phyloP scores from a whole-genome alignment of 2,888 invertebrate genomes.

The Uropetala carovei region DNA sequence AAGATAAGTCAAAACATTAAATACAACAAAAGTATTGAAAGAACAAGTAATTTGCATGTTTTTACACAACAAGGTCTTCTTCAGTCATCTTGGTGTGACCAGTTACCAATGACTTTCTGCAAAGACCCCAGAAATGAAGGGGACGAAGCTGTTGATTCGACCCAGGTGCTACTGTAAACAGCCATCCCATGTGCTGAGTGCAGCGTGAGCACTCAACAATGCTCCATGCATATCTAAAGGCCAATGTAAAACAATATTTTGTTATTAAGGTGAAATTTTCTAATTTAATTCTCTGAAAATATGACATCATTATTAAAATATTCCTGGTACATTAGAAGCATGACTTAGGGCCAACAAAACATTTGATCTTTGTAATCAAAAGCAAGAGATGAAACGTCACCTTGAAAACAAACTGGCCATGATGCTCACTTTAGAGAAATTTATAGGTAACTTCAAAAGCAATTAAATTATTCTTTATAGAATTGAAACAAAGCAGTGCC shows the following conservation, averaged over 20 bases:
- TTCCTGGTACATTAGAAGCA: neutral
- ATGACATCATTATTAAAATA: too few species aligned
- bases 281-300: neutral
- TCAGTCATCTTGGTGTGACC: conserved; percentile 41
- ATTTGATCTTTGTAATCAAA: too few species aligned
- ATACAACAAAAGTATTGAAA: conserved; percentile 38
- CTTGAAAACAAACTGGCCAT: too few species aligned
- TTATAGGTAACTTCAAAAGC: neutral
- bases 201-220: conserved; percentile 84
- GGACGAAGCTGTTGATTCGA: conserved; percentile 79
- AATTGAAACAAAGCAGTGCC: neutral
- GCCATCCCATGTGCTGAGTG: conserved; percentile 86
- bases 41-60: neutral
- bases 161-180: conserved; percentile 81
- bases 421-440: neutral
- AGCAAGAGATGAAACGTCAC: neutral
- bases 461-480: neutral
- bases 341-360: too few species aligned
- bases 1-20: conserved; percentile 44
- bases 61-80: conserved; percentile 11
- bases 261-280: conserved; percentile 51
- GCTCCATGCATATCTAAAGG: conserved; percentile 86
- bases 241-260: conserved; percentile 46
- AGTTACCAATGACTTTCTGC: conserved; percentile 77
- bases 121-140: conserved; percentile 84